Percentiles rank a stretch among this genome's conserved stretches.
Evolutionary conservation across 2,888 invertebrate species (phyloP).

Genomic region (Dyspetes luteomarginatus): DNA sequence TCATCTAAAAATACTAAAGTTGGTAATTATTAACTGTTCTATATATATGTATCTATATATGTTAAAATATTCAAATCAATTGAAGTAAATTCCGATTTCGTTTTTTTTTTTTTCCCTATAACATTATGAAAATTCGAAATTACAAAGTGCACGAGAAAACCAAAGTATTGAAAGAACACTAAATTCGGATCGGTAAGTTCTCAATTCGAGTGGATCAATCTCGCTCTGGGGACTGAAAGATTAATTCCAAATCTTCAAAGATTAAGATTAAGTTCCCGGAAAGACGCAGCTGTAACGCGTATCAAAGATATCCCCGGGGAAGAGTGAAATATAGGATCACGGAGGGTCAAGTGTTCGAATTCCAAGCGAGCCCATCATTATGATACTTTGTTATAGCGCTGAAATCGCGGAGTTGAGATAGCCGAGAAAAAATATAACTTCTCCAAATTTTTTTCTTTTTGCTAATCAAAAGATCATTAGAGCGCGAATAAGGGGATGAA

Average conservation of each 20-base stretch:
- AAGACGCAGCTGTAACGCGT: not conserved
- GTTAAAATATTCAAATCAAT: too few species aligned
- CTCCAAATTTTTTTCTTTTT: not conserved
- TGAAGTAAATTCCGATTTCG: too few species aligned
- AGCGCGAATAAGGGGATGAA: not conserved
- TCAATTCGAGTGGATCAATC: not conserved
- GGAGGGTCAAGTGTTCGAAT: constrained; percentile 17
- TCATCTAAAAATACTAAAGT: too few species aligned
- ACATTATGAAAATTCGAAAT: not conserved
- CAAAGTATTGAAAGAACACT: not conserved
- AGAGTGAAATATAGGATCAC: not conserved
- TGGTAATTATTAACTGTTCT: too few species aligned
- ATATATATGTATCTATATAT: too few species aligned
- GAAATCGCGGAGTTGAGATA: not conserved
- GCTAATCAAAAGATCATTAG: not conserved
- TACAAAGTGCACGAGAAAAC: not conserved
- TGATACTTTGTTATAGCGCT: constrained; percentile 20
- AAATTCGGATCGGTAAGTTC: too few species aligned
- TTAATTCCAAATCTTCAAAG: constrained; percentile 16
- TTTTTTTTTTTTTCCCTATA: too few species aligned
- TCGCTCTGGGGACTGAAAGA: not conserved
- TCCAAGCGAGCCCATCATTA: constrained; percentile 13
- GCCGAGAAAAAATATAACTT: constrained; percentile 1
- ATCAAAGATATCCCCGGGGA: not conserved
- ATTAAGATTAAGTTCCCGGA: constrained; percentile 7